These are phyloP conservation scores for Limnephilus marmoratus DNA, from an alignment of 2,888 invertebrate species.

Conservation along the genomic window DNA sequence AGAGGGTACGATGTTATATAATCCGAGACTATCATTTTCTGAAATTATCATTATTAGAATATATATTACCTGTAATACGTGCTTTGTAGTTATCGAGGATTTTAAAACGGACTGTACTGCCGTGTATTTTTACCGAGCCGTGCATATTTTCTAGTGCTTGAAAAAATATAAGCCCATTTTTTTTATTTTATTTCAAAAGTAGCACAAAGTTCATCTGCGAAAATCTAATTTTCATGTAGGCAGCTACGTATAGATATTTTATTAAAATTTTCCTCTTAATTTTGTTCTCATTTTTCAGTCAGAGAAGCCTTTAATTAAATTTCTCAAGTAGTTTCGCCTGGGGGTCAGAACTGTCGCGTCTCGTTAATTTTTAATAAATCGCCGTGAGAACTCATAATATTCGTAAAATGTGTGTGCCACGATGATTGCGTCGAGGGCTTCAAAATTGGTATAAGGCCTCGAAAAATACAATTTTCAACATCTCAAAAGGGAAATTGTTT, in stretches of 20 bases:
- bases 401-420: constrained; percentile 9
- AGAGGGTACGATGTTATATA: neutral
- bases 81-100: neutral
- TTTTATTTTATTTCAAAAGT: neutral
- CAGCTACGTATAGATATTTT: neutral
- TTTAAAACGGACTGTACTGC: neutral
- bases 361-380: constrained; percentile 8
- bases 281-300: constrained; percentile 27
- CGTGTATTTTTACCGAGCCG: neutral
- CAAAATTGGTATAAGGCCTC: constrained; percentile 9
- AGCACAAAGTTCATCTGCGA: neutral
- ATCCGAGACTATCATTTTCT: neutral
- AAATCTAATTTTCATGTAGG: neutral
- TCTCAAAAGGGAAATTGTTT: constrained; percentile 31
- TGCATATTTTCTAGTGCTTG: neutral
- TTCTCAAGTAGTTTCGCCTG: constrained; percentile 43
- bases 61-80: neutral
- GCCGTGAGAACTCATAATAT: neutral
- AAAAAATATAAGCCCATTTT: neutral
- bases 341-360: constrained; percentile 7
- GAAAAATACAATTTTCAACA: constrained; percentile 33
- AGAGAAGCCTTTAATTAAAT: constrained; percentile 51
- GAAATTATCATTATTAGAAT: neutral
- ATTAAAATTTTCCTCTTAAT: neutral
- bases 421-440: constrained; percentile 36